These are phyloP conservation scores for Bembecia ichneumoniformis DNA, from an alignment of 2,888 invertebrate species.

Conservation along the genomic window DNA sequence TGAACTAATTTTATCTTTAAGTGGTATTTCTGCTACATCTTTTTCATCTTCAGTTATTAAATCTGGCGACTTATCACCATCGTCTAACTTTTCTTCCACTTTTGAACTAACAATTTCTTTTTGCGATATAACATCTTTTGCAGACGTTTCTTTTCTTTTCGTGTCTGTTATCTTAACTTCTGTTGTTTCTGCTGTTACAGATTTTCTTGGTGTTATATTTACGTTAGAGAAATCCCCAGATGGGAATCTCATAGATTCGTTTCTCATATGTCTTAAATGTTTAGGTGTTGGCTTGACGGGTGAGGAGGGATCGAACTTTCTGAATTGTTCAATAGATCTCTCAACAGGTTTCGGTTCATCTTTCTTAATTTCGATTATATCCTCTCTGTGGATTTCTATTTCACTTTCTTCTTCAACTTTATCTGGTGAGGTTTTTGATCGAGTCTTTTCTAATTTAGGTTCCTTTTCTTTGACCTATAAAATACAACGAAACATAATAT, in stretches of 20 bases:
- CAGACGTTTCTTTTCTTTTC: conserved; percentile 34
- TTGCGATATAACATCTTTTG: conserved; percentile 54
- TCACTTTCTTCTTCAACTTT: conserved; percentile 41
- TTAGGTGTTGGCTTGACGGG: conserved; percentile 66
- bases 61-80: conserved; percentile 58
- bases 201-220: conserved; percentile 60
- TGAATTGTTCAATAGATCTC: conserved; percentile 50
- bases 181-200: conserved; percentile 60
- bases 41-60: conserved; percentile 51
- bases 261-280: conserved; percentile 66
- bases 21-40: conserved; percentile 64
- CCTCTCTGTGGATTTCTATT: conserved; percentile 27
- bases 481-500: background rate
- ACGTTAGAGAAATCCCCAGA: conserved; percentile 68
- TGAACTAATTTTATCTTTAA: conserved; percentile 57
- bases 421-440: conserved; percentile 56
- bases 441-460: conserved; percentile 47
- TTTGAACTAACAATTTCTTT: conserved; percentile 62
- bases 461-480: conserved; percentile 51
- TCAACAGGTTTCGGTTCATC: conserved; percentile 46
- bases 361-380: conserved; percentile 28
- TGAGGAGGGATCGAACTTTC: conserved; percentile 60
- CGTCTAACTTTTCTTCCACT: conserved; percentile 70
- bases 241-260: conserved; percentile 68
- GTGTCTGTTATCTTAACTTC: conserved; percentile 35